Base-by-base conservation (phyloP, 2,113 vertebrate species). In the Nestor notabilis region DNA sequence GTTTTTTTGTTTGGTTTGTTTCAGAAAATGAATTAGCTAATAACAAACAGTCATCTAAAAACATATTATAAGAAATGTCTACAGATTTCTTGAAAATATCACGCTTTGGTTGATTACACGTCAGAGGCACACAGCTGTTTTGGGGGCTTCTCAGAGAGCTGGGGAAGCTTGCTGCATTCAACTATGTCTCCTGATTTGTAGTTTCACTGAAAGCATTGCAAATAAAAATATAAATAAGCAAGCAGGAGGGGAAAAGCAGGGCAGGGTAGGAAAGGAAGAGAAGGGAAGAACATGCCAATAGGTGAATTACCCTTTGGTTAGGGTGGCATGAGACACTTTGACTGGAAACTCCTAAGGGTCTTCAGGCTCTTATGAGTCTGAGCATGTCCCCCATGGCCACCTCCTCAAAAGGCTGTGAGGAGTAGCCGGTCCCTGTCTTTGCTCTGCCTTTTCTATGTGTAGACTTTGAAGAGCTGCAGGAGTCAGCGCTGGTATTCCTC, bases 381-480 rank as follows among this genome's bases (percentile, higher is more conserved):
- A 65, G 21, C n/a, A 5, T 2, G 17, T 64, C 6, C 24, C 12
- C 16, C 5, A 0, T 1, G 35, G 15, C 7, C 0, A 2, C 37
- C 20, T 10, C 17, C 44, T 66, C 24, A 4, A 7, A 27, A 29
- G 15, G 25, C 20, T 60, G 70, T 15, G 21, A 18, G 14, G 2
- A 14, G 27, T n/a, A 37, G 7, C 17, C 0, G 0, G 41, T 47
- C 11, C 16, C 8, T 53, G 33, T 18, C 15, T 63, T 39, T 70
- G 56, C 39, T n/a, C 47, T 53, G 25, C 64, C 23, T 60, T 20
- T 43, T 7, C 10, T 50, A 21, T 0, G 0, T 5, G 8, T 3
- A 4, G 25, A 43, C 3, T 60, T 43, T 47, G 17, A 24, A 74
- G 47, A 29, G 27, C 23, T 49, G 52, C 0, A 1, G 52, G 52